Evolutionary conservation across 1,140 invertebrate species (phyloP), one percentile per base, ranked within the genome.

Genomic region (Metaphire vulgaris): DNA sequence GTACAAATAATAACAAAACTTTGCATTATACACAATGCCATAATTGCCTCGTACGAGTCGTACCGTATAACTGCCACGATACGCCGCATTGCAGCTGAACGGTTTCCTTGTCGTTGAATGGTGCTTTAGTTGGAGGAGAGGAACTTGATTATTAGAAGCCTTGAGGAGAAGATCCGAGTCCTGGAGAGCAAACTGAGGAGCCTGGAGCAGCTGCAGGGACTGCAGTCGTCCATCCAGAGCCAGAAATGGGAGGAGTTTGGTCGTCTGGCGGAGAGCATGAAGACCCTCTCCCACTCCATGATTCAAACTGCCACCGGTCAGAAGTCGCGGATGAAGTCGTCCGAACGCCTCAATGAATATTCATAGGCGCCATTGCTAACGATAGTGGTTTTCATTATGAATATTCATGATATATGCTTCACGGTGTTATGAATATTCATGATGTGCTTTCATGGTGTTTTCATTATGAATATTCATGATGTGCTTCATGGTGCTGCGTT

Each of bases 211-310:
- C 74, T 85, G 68, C 67, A 69, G 67, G 67, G 77, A 2, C 74
- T 83, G n/a, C 83, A 86, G 79, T 77, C 76, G 1, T 80, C 80
- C 0, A 72, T 83, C 6, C 83, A 86, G 69, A 83, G 75, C 29
- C 83, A 85, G 80, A 84, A 84, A 74, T 86, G 85, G 85, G 80
- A 82, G 65, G 85, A 86, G 80, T 85, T 86, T 79, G 80, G 81
- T n/a, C 81, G 81, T 26, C 74, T 86, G 33, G 85, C 85, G 0
- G 84, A 86, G 68, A 85, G 81, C 78, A 86, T 86, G 85, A 80
- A 81, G 68, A 81, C 77, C 1, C 71, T 86, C 69, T 84, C 84
- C 1, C 77, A 81, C 69, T 79, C 83, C 12, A 86, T 86, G 84
- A 69, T 79, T 15, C 33, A 70, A 1, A 34, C 41, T 12, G 21